Percentiles rank a stretch among this genome's conserved stretches.
Evolutionary conservation across 2,797 vertebrate genomes (phyloP).

Genomic region (Amblyopsis hoosieri): DNA sequence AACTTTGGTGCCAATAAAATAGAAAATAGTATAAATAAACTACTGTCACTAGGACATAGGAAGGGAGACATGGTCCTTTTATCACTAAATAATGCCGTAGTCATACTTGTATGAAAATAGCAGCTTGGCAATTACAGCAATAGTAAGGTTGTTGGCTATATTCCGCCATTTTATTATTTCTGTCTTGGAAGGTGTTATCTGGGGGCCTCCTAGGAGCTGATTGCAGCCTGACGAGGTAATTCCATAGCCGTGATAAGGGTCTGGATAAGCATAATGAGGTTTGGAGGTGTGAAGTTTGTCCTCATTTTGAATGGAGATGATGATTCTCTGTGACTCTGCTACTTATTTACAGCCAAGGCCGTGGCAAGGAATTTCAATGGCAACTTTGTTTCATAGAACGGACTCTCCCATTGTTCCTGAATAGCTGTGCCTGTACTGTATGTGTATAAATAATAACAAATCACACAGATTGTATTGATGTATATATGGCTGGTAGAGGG

Average conservation of each 20-base stretch:
- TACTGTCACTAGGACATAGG: conserved; percentile 15
- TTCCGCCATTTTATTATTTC: conserved; percentile 57
- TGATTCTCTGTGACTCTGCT: conserved; percentile 58
- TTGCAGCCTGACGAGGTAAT: conserved; percentile 59
- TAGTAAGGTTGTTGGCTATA: conserved; percentile 49
- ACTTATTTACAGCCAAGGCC: conserved; percentile 65
- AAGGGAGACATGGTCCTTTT: conserved; percentile 49
- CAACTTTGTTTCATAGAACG: conserved; percentile 47
- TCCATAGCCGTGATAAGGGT: conserved; percentile 66
- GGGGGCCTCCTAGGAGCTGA: conserved; percentile 56
- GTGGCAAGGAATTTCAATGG: conserved; percentile 73
- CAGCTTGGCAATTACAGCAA: conserved; percentile 41
- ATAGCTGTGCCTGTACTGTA: conserved; percentile 24
- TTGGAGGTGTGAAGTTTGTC: conserved; percentile 72
- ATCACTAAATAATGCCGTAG: conserved; percentile 57
- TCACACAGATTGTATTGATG: too few relatives aligned
- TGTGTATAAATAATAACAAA: neutral
- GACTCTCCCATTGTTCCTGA: conserved; percentile 23
- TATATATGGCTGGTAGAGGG: too few relatives aligned
- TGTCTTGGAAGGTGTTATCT: conserved; percentile 52
- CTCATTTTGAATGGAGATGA: conserved; percentile 68
- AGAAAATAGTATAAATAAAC: neutral
- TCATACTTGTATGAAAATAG: conserved; percentile 44
- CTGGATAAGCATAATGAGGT: conserved; percentile 74
- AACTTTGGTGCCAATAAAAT: too few relatives aligned